A percentile compares a stretch with the other conserved stretches of the same genome.
phyloP scores from a whole-genome alignment of 2,113 vertebrate species.

The Rhinoptilus africanus region DNA sequence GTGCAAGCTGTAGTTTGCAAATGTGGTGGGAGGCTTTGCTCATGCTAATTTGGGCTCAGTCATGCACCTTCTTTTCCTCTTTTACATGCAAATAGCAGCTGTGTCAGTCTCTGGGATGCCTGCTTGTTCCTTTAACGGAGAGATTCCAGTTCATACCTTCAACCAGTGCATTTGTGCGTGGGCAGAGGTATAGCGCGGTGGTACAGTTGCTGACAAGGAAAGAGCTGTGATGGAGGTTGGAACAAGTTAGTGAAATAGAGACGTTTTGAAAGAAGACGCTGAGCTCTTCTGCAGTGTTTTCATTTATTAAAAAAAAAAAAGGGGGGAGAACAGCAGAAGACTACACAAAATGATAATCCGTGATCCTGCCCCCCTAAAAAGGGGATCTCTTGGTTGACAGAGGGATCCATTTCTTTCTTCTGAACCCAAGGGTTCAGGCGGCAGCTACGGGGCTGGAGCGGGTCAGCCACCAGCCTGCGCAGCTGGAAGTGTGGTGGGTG shows the following conservation, averaged over 20 bases:
- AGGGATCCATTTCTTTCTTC: not conserved
- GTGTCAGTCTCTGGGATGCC: conserved; percentile 62
- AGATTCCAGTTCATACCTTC: conserved; percentile 51
- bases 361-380: not conserved
- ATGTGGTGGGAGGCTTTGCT: conserved; percentile 47
- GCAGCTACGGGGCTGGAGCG: not conserved
- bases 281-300: conserved; percentile 26
- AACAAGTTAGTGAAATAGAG: conserved; percentile 25
- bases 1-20: conserved; percentile 33
- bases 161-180: conserved; percentile 31
- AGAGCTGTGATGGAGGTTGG: conserved; percentile 39
- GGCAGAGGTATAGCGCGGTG: not conserved
- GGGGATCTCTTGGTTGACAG: not conserved
- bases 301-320: not conserved
- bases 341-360: not conserved
- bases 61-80: conserved; percentile 59
- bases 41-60: conserved; percentile 62
- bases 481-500: not conserved
- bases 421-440: not conserved
- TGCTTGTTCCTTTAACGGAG: conserved; percentile 47
- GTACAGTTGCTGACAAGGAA: conserved; percentile 34
- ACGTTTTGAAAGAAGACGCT: not conserved
- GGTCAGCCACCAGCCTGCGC: not conserved
- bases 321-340: not conserved
- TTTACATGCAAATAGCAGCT: conserved; percentile 61